These are phyloP conservation scores for Champsocephalus esox DNA, from an alignment of 2,797 vertebrate genomes.

Conservation along the genomic window DNA sequence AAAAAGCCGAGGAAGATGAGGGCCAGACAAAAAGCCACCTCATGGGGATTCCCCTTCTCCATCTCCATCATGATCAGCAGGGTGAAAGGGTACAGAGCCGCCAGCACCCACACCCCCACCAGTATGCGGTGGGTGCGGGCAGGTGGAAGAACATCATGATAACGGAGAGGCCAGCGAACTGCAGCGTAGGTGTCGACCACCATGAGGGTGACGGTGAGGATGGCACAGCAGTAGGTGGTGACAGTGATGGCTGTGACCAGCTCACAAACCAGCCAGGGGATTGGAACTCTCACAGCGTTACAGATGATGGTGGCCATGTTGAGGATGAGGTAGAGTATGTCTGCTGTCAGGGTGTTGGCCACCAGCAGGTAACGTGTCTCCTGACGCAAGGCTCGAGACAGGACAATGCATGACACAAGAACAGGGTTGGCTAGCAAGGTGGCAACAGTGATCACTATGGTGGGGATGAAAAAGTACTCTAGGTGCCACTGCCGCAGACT, in stretches of 20 bases:
- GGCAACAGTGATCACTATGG: constrained; percentile 70
- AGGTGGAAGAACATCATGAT: constrained; percentile 77
- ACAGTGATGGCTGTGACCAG: constrained; percentile 73
- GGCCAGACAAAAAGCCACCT: constrained; percentile 74
- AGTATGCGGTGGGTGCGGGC: constrained; percentile 75
- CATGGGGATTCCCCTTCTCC: neutral
- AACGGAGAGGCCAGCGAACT: constrained; percentile 85
- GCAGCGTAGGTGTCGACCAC: constrained; percentile 88
- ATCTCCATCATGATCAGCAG: constrained; percentile 75
- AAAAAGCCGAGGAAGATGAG: constrained; percentile 75
- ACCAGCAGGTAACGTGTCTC: constrained; percentile 87
- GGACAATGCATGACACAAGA: constrained; percentile 82
- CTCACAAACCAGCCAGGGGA: constrained; percentile 78
- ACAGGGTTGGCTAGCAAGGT: constrained; percentile 80
- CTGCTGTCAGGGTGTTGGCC: constrained; percentile 84
- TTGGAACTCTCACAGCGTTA: constrained; percentile 49
- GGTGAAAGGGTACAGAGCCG: constrained; percentile 78
- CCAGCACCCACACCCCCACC: constrained; percentile 78
- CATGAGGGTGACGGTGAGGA: constrained; percentile 86
- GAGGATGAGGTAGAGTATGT: constrained; percentile 83
- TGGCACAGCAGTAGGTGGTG: constrained; percentile 79
- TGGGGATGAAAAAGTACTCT: constrained; percentile 81
- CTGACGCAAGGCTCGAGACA: constrained; percentile 73
- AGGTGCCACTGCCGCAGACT: constrained; percentile 66
- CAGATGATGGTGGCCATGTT: constrained; percentile 76